Evolutionary conservation across 2,888 invertebrate genomes (phyloP).

Genomic region (Monopis laevigella): DNA sequence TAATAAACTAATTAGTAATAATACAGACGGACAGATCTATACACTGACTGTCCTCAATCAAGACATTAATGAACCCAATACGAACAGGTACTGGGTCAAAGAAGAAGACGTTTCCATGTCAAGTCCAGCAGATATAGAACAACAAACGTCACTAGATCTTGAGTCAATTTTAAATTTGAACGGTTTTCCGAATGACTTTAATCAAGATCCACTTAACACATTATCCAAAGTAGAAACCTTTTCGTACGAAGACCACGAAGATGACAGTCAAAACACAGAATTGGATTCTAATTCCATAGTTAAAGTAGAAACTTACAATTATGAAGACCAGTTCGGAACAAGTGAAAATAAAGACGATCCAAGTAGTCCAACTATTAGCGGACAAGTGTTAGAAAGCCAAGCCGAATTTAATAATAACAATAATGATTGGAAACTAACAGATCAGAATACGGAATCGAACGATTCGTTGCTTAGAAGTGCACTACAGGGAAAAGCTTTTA

Average conservation of each 20-base stretch:
- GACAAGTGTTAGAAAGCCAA: conserved; percentile 62
- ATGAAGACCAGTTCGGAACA: conserved; percentile 48
- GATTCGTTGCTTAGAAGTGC: conserved; percentile 85
- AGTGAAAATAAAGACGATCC: conserved; percentile 51
- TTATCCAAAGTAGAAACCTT: conserved; percentile 78
- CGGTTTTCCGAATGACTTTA: conserved; percentile 68
- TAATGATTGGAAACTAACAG: conserved; percentile 84
- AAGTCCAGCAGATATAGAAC: conserved; percentile 69
- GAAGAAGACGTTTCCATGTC: conserved; percentile 71
- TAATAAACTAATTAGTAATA: conserved; percentile 61
- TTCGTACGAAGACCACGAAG: conserved; percentile 81
- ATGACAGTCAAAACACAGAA: conserved; percentile 79
- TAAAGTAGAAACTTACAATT: conserved; percentile 51
- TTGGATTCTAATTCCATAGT: conserved; percentile 70
- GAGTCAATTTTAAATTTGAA: conserved; percentile 82
- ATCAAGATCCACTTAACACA: conserved; percentile 56
- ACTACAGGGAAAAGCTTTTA: conserved; percentile 79
- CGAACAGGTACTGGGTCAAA: conserved; percentile 73
- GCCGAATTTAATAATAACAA: conserved; percentile 76
- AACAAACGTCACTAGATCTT: conserved; percentile 73
- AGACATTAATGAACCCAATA: conserved; percentile 72
- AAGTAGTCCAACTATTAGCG: conserved; percentile 50
- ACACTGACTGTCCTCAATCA: conserved; percentile 88
- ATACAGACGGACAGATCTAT: conserved; percentile 85
- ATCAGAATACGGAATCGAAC: conserved; percentile 73